Evolutionary conservation across 2,797 vertebrate species (phyloP).

Genomic region (Acridotheres tristis): DNA sequence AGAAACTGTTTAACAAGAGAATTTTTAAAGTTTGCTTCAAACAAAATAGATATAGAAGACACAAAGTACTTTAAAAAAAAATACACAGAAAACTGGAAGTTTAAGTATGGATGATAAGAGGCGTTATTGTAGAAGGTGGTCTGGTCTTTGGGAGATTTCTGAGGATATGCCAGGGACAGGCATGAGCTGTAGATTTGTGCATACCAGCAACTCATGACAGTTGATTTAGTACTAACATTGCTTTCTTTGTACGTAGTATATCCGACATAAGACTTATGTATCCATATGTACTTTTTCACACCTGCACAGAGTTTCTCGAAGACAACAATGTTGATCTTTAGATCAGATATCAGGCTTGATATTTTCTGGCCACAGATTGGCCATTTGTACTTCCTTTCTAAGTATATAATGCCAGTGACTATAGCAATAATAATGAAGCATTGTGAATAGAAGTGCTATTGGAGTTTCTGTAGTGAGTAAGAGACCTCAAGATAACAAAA

Average conservation of each 20-base stretch:
- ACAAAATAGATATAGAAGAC: neutral
- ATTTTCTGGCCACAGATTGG: neutral
- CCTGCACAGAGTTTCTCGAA: neutral
- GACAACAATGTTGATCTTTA: neutral
- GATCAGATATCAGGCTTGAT: neutral
- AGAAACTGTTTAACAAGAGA: neutral
- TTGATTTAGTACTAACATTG: neutral
- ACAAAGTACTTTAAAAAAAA: neutral
- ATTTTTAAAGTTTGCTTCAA: constrained; percentile 4
- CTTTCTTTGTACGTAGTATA: neutral
- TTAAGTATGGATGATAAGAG: neutral
- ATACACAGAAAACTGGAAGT: neutral
- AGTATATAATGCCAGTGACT: neutral
- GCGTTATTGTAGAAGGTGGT: neutral
- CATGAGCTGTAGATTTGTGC: neutral
- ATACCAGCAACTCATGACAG: neutral
- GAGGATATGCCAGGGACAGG: neutral
- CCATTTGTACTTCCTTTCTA: neutral
- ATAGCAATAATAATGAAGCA: neutral
- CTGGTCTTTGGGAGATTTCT: neutral
- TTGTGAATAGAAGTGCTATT: neutral
- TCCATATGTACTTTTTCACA: neutral
- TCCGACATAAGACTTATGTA: neutral
- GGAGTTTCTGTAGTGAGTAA: neutral
- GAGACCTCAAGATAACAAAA: neutral